These are phyloP conservation scores for Biston stratarius DNA, from an alignment of 2,888 invertebrate genomes.

Conservation along the genomic window DNA sequence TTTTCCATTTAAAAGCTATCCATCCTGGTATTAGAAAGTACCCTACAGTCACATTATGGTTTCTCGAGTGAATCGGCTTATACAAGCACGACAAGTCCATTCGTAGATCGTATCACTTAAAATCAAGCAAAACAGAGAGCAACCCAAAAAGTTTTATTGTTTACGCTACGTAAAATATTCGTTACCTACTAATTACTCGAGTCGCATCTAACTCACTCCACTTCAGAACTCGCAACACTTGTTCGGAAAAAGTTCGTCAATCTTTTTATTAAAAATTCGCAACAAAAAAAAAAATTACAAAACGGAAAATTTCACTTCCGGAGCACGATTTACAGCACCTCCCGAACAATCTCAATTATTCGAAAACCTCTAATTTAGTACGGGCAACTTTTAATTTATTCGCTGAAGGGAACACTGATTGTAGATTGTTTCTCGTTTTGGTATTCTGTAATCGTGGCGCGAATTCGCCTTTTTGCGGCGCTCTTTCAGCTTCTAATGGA, in stretches of 20 bases:
- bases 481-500: constrained; percentile 43
- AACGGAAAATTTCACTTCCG: constrained; percentile 37
- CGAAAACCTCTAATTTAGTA: constrained; percentile 67
- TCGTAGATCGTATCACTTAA: neutral
- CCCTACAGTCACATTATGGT: too few species aligned
- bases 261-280: constrained; percentile 35
- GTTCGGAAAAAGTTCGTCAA: constrained; percentile 35
- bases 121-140: too few species aligned
- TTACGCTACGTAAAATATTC: neutral
- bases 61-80: too few species aligned
- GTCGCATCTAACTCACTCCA: constrained; percentile 30
- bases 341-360: constrained; percentile 68
- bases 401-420: constrained; percentile 68
- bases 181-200: constrained; percentile 20
- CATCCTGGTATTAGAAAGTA: too few species aligned
- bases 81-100: too few species aligned
- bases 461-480: constrained; percentile 54
- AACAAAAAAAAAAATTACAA: constrained; percentile 35
- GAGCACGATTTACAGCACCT: constrained; percentile 49
- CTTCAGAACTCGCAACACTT: constrained; percentile 36
- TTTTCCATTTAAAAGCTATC: too few species aligned
- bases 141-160: constrained; percentile 9
- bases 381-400: constrained; percentile 74
- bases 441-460: constrained; percentile 62
- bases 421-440: constrained; percentile 71